Conservation (phyloP, 2,113 vertebrate species). For the Neolamprologus modestus region DNA sequence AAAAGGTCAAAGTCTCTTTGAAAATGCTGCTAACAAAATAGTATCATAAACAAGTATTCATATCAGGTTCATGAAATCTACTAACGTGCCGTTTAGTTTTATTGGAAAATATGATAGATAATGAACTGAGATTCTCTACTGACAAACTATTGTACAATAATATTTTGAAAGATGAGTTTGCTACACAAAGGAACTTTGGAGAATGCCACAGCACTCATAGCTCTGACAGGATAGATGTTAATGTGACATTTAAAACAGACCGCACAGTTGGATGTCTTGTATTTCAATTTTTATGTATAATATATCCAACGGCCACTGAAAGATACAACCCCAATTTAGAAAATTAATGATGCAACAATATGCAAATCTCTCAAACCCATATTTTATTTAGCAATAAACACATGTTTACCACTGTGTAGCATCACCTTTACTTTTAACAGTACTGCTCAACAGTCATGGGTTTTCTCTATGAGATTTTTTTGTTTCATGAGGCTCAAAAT, state of each 20-base stretch:
- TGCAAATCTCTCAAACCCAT: background rate
- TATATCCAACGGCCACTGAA: background rate
- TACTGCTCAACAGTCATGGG: background rate
- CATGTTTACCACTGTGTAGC: background rate
- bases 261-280: slow-evolving; percentile 4
- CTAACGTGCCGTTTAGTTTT: background rate
- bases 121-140: background rate
- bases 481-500: background rate
- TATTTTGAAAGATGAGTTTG: background rate
- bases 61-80: background rate
- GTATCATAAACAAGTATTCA: background rate
- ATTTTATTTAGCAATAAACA: background rate
- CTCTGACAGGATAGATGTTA: slow-evolving; percentile 23
- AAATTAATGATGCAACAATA: background rate
- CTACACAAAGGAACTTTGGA: background rate
- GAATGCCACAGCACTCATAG: slow-evolving; percentile 32
- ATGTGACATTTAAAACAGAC: slow-evolving; percentile 55
- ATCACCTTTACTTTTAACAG: background rate
- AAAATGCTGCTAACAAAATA: slow-evolving; percentile 21
- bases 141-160: background rate
- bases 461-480: background rate
- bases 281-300: slow-evolving; percentile 8
- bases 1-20: slow-evolving; percentile 54
- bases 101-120: background rate
- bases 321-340: background rate